phyloP scores from a whole-genome alignment of 2,888 invertebrate species.

The Podotricha telesiphe region DNA sequence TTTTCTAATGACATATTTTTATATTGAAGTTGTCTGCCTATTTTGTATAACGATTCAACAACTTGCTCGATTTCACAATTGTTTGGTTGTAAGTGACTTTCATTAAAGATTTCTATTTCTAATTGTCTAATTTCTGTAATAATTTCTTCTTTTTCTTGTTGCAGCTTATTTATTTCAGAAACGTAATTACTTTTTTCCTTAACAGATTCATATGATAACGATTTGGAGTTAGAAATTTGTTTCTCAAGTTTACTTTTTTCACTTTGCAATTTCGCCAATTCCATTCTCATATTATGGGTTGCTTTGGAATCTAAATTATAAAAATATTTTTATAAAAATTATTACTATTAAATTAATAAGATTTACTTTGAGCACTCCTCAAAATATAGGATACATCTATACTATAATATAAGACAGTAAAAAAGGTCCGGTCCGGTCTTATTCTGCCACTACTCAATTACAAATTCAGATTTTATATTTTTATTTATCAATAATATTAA shows the following conservation, averaged over 20 bases:
- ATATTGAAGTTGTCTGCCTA: conserved; percentile 57
- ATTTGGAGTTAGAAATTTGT: conserved; percentile 57
- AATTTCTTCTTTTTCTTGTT: conserved; percentile 64
- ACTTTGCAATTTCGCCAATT: conserved; percentile 63
- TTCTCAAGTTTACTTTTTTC: conserved; percentile 59
- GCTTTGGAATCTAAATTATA: conserved; percentile 66
- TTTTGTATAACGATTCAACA: conserved; percentile 60
- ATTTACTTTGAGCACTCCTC: too few species aligned
- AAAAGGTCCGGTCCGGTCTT: too few species aligned
- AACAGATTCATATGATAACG: conserved; percentile 55
- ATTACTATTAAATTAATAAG: neutral
- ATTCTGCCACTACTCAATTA: conserved; percentile 60
- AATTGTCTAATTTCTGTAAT: conserved; percentile 65
- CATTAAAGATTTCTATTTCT: conserved; percentile 65
- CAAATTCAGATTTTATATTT: too few species aligned
- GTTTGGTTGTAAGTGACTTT: conserved; percentile 58
- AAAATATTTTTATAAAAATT: neutral
- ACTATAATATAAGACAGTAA: too few species aligned
- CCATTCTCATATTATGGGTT: conserved; percentile 75
- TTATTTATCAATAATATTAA: too few species aligned
- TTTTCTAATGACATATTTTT: conserved; percentile 60
- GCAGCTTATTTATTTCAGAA: conserved; percentile 57
- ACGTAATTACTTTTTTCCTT: conserved; percentile 58
- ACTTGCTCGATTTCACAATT: conserved; percentile 60
- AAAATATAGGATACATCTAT: too few species aligned